A percentile compares a stretch with the other conserved stretches of the same genome.
Conservation (phyloP, 2,888 invertebrate genomes). For the Idaea straminata region DNA sequence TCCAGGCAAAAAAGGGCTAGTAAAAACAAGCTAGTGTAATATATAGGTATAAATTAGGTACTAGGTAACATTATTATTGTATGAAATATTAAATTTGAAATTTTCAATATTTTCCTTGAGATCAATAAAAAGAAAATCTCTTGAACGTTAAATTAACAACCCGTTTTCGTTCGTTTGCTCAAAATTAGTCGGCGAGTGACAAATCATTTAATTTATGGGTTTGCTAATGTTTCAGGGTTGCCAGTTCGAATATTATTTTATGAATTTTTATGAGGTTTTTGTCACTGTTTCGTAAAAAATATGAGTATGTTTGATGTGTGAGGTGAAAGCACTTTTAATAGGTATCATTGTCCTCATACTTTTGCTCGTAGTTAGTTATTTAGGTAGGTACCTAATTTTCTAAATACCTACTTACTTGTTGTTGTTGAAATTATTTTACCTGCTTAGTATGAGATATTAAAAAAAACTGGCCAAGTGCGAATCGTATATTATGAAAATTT, state of each 20-base stretch:
- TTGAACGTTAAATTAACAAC: slow-evolving; percentile 41
- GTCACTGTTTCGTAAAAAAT: slow-evolving; percentile 4
- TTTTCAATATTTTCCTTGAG: neutral
- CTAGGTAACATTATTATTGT: too few relatives aligned
- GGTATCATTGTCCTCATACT: neutral
- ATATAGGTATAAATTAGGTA: too few relatives aligned
- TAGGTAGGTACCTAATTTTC: slow-evolving; percentile 5
- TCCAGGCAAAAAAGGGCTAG: too few relatives aligned
- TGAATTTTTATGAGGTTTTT: slow-evolving; percentile 18
- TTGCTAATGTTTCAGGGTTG: slow-evolving; percentile 46
- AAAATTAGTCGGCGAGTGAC: slow-evolving; percentile 53
- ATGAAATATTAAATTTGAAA: too few relatives aligned
- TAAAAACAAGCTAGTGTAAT: too few relatives aligned
- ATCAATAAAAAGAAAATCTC: neutral
- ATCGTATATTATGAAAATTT: too few relatives aligned
- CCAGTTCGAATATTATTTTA: slow-evolving; percentile 16
- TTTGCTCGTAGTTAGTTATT: neutral
- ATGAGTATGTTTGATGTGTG: neutral
- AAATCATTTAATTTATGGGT: slow-evolving; percentile 55
- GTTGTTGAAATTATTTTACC: too few relatives aligned
- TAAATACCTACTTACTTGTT: neutral
- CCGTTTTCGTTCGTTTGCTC: slow-evolving; percentile 44
- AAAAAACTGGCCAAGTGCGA: too few relatives aligned
- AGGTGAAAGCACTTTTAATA: neutral
- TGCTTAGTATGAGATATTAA: too few relatives aligned